A percentile compares a stretch with the other conserved stretches of the same genome.
Evolutionary conservation across 2,113 vertebrate species (phyloP).

Genomic region (Notarius quadriscutis): DNA sequence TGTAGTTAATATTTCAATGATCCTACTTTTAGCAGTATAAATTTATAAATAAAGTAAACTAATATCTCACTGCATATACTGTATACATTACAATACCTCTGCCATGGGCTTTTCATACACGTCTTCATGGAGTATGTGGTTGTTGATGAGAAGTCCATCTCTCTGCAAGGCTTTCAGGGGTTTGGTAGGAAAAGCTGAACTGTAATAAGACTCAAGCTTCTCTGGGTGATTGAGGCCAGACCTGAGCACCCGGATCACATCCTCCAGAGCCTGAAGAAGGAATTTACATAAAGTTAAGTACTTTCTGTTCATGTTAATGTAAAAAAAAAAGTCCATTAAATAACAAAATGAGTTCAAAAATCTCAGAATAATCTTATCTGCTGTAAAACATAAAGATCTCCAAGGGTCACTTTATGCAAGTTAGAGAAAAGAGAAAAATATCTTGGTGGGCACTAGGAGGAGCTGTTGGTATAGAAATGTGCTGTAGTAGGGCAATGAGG

Average conservation of each 20-base stretch:
- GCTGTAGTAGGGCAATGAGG: neutral
- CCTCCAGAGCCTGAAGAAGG: conserved; percentile 84
- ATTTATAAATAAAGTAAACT: neutral
- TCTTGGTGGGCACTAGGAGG: conserved; percentile 23
- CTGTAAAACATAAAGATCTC: neutral
- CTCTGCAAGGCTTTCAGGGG: conserved; percentile 88
- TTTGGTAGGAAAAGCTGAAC: conserved; percentile 77
- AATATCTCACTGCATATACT: neutral
- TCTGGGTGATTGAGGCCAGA: conserved; percentile 82
- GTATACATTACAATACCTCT: conserved; percentile 76
- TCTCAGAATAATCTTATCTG: neutral
- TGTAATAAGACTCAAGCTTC: conserved; percentile 84
- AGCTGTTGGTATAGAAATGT: neutral
- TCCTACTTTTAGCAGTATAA: neutral
- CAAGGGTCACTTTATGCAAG: neutral
- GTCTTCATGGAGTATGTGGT: conserved; percentile 75
- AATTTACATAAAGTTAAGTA: neutral
- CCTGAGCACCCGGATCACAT: conserved; percentile 90
- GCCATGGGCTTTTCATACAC: conserved; percentile 91
- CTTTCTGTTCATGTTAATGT: neutral
- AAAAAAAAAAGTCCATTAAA: neutral
- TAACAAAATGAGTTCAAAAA: neutral
- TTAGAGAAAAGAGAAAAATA: neutral
- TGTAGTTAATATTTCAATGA: neutral
- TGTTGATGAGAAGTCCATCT: conserved; percentile 78